A percentile compares a stretch with the other conserved stretches of the same genome.
phyloP scores from a whole-genome alignment of 1,140 invertebrate genomes.

The Acromyrmex heyeri region DNA sequence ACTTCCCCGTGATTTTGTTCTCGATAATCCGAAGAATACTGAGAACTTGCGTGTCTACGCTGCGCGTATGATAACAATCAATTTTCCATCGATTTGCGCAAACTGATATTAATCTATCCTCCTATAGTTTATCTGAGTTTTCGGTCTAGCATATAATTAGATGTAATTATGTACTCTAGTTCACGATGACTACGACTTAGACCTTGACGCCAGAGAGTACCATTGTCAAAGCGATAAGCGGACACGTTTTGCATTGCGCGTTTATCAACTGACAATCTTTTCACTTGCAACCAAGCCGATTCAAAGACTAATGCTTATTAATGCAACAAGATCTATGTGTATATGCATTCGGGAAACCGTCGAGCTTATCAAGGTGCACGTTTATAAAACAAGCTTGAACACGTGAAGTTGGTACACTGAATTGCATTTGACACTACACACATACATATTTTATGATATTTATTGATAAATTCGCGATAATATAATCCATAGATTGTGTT shows the following conservation, averaged over 20 bases:
- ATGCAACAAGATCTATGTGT: conserved; percentile 20
- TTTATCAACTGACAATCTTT: conserved; percentile 56
- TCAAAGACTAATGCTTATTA: conserved; percentile 27
- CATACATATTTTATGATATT: conserved; percentile 11
- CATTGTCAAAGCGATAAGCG: conserved; percentile 40
- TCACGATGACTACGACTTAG: neutral
- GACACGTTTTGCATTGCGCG: neutral
- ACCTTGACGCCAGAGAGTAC: conserved; percentile 25
- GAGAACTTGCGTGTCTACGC: neutral
- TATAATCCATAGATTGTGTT: neutral
- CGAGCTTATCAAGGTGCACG: neutral
- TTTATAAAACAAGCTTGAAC: conserved; percentile 24
- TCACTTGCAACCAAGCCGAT: conserved; percentile 5
- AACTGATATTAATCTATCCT: neutral
- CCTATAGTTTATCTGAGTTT: neutral
- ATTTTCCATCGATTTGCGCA: conserved; percentile 16
- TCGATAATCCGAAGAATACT: neutral
- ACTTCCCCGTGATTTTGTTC: neutral
- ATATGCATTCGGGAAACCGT: neutral
- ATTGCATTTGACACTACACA: neutral
- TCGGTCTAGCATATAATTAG: neutral
- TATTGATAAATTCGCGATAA: conserved; percentile 21
- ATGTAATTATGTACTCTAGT: conserved; percentile 1
- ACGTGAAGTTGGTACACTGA: neutral
- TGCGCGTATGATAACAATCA: conserved; percentile 15